A percentile compares a stretch with the other conserved stretches of the same genome.
phyloP scores from a whole-genome alignment of 1,140 invertebrate genomes.

The Formica selysi region DNA sequence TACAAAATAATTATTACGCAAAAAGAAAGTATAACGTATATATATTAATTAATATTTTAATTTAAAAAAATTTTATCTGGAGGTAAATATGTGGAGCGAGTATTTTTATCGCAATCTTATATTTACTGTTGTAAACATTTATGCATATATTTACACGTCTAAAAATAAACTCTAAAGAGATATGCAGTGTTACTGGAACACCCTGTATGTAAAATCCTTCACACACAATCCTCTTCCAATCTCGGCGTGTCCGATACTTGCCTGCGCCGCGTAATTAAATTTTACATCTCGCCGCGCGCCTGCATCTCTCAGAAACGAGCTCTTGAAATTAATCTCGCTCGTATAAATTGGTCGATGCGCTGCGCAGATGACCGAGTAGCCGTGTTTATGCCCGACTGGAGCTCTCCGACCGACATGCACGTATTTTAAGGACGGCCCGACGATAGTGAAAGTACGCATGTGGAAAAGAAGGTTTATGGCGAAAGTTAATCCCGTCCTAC shows the following conservation, averaged over 20 bases:
- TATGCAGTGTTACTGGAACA: not conserved
- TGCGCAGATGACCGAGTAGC: constrained; percentile 52
- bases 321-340: constrained; percentile 63
- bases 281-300: constrained; percentile 58
- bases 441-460: constrained; percentile 59
- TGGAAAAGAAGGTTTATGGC: constrained; percentile 39
- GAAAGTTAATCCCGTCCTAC: constrained; percentile 51
- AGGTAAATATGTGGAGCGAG: not conserved
- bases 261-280: constrained; percentile 56
- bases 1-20: not conserved
- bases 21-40: not conserved
- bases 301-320: constrained; percentile 49
- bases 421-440: constrained; percentile 42
- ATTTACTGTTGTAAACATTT: not conserved
- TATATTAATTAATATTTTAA: not conserved
- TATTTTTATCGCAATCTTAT: not conserved
- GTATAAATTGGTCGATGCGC: constrained; percentile 51
- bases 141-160: not conserved
- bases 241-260: not conserved
- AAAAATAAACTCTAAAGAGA: not conserved
- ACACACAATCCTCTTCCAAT: not conserved
- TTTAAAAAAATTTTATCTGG: not conserved
- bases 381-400: constrained; percentile 39
- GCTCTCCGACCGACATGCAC: not conserved
- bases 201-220: constrained; percentile 40